Evolutionary conservation across 2,113 vertebrate species (phyloP).

Genomic region (Ifrita kowaldi): DNA sequence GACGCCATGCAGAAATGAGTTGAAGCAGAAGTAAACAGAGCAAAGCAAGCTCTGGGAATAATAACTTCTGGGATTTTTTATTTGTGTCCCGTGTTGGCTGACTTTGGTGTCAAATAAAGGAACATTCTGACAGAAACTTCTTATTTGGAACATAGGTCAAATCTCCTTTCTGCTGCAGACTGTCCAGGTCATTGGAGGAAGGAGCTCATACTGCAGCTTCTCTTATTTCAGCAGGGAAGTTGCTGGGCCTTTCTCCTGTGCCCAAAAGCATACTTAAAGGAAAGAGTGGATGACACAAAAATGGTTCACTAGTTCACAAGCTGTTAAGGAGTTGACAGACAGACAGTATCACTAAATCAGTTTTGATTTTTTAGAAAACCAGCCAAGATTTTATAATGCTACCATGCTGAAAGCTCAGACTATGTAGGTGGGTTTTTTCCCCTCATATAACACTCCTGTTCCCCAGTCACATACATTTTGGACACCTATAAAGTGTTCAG

Average conservation of each 20-base stretch:
- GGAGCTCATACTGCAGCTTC: not conserved
- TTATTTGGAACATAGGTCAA: not conserved
- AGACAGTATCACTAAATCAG: not conserved
- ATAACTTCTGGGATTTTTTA: not conserved
- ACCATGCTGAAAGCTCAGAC: not conserved
- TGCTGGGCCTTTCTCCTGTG: not conserved
- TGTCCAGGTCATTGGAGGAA: not conserved
- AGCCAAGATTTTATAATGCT: not conserved
- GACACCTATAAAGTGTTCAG: not conserved
- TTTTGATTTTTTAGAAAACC: not conserved
- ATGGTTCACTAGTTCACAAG: not conserved
- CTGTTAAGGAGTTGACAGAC: not conserved
- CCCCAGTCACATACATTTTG: not conserved
- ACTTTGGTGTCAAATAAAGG: not conserved
- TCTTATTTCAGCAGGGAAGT: not conserved
- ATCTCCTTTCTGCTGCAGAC: not conserved
- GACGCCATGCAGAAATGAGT: not conserved
- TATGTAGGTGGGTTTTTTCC: fast-evolving
- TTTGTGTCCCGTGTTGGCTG: not conserved
- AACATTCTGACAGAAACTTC: not conserved
- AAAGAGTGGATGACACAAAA: not conserved
- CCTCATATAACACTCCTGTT: not conserved
- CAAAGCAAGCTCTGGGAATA: not conserved
- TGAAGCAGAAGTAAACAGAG: not conserved
- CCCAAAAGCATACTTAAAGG: not conserved